Percentiles rank a stretch among this genome's conserved stretches.
Evolutionary conservation across 2,113 vertebrate species (phyloP).

Genomic region (Anoplopoma fimbria): DNA sequence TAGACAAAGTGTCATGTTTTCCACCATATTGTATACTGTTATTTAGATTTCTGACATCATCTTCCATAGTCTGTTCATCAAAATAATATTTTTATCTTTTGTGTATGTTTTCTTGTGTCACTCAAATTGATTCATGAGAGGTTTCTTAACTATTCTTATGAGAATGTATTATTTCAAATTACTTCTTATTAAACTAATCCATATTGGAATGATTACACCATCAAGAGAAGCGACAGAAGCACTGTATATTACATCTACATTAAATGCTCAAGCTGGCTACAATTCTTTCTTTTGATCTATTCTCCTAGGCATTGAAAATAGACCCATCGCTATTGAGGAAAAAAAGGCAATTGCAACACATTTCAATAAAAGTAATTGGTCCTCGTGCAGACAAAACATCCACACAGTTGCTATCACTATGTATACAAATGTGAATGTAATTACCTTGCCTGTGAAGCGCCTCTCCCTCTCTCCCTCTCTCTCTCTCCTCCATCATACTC

Average conservation of each 20-base stretch:
- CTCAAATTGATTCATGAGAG: background rate
- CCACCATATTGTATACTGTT: background rate
- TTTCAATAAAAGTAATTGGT: constrained; percentile 91
- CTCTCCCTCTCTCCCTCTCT: constrained; percentile 71
- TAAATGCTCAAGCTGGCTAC: constrained; percentile 37
- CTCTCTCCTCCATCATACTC: constrained; percentile 44
- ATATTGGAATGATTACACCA: background rate
- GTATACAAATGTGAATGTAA: constrained; percentile 85
- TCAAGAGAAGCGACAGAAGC: constrained; percentile 20
- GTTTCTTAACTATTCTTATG: background rate
- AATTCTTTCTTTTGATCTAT: constrained; percentile 83
- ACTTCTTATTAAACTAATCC: background rate
- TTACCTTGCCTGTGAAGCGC: constrained; percentile 84
- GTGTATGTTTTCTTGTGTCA: background rate
- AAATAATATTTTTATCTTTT: background rate
- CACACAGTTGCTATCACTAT: constrained; percentile 73
- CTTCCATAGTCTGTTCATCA: background rate
- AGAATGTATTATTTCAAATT: background rate
- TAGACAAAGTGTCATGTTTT: background rate
- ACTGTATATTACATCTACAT: background rate
- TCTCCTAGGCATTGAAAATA: constrained; percentile 86
- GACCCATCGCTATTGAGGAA: constrained; percentile 80
- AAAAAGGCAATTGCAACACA: constrained; percentile 87
- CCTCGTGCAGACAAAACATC: constrained; percentile 86
- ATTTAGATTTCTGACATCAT: background rate